phyloP scores from a whole-genome alignment of 2,797 vertebrate genomes.

The Platyrinchus mystaceus region DNA sequence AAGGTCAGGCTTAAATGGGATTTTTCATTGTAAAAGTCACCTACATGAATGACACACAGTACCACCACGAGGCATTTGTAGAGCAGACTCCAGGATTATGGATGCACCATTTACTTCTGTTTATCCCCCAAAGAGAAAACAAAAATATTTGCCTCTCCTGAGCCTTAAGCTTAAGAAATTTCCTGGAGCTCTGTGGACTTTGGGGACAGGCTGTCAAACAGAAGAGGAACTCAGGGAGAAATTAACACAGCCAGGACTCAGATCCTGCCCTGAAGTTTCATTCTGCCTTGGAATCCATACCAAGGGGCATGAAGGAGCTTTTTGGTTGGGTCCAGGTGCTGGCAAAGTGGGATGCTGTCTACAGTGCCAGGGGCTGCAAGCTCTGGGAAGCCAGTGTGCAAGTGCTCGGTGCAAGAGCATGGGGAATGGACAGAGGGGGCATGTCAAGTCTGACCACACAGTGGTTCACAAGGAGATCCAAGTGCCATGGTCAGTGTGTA shows the following conservation, averaged over 20 bases:
- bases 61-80: slow-evolving; percentile 51
- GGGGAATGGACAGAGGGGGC: background rate
- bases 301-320: background rate
- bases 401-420: rapidly evolving
- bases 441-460: rapidly evolving
- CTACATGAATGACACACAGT: slow-evolving; percentile 57
- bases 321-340: background rate
- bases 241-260: background rate
- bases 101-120: slow-evolving; percentile 50
- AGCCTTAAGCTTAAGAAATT: background rate
- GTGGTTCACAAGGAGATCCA: background rate
- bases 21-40: slow-evolving; percentile 73
- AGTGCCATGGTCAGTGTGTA: rapidly evolving
- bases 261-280: background rate
- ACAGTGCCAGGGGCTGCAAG: background rate
- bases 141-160: slow-evolving; percentile 18
- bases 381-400: rapidly evolving
- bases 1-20: slow-evolving; percentile 72
- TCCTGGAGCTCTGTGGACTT: background rate
- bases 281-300: background rate
- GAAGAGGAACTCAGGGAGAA: background rate
- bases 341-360: background rate
- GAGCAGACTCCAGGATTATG: slow-evolving; percentile 36
- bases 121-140: slow-evolving; percentile 28
- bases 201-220: background rate